These are phyloP conservation scores for Colius striatus DNA, from an alignment of 2,113 vertebrate genomes.

Conservation along the genomic window DNA sequence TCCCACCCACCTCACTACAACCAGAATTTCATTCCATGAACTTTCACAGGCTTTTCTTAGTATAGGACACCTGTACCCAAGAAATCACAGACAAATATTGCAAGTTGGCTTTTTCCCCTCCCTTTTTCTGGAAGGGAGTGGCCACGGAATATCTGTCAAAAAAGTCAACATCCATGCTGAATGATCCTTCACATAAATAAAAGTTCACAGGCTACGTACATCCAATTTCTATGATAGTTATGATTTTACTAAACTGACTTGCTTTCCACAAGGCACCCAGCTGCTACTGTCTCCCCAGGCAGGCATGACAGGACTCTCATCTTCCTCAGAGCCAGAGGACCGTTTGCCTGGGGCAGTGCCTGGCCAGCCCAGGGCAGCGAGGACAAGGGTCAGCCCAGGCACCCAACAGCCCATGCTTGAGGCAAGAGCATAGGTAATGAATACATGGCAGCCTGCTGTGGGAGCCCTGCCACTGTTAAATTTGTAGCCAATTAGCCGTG, in stretches of 20 bases:
- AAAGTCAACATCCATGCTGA: background rate
- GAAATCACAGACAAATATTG: background rate
- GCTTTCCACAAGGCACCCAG: background rate
- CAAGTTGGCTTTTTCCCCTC: background rate
- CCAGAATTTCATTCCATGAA: background rate
- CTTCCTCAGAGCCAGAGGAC: background rate
- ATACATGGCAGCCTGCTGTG: slow-evolving; percentile 33
- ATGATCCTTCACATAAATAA: accelerated
- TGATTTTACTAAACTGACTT: accelerated
- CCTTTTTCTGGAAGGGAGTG: background rate
- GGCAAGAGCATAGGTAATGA: slow-evolving; percentile 2
- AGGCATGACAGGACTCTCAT: background rate
- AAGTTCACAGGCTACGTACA: background rate
- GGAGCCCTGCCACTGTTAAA: slow-evolving; percentile 80
- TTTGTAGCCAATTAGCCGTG: slow-evolving; percentile 84
- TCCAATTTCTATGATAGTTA: background rate
- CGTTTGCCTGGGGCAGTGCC: accelerated
- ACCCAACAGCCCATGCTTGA: background rate
- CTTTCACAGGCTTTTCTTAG: background rate
- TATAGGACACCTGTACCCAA: background rate
- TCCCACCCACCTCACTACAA: background rate
- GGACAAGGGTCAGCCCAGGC: background rate
- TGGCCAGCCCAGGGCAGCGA: accelerated
- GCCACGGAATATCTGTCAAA: background rate
- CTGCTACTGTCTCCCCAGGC: background rate